phyloP scores from a whole-genome alignment of 2,113 vertebrate genomes.

The Telmatochromis brichardi region DNA sequence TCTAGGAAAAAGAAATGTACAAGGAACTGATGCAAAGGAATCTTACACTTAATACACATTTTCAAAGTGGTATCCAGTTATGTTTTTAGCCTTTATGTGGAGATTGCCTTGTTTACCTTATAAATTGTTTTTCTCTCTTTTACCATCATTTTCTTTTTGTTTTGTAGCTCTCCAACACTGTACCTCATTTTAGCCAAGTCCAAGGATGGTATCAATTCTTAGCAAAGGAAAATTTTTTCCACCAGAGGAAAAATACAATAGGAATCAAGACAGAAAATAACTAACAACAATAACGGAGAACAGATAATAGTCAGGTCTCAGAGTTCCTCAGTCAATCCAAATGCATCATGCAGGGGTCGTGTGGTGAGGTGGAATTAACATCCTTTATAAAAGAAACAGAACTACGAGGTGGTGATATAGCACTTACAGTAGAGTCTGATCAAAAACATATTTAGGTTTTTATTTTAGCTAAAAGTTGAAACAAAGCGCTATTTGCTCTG shows the following conservation, averaged over 20 bases:
- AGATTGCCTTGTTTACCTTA: not conserved
- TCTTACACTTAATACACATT: not conserved
- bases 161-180: not conserved
- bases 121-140: not conserved
- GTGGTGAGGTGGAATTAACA: not conserved
- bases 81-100: not conserved
- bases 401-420: not conserved
- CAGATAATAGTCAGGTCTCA: not conserved
- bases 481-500: not conserved
- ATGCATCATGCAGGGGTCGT: not conserved
- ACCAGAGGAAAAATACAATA: not conserved
- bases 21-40: not conserved
- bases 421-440: not conserved
- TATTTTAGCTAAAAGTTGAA: not conserved
- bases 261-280: not conserved
- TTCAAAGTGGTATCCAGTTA: not conserved
- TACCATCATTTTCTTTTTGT: not conserved
- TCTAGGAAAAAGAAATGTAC: not conserved
- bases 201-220: not conserved
- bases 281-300: not conserved
- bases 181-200: not conserved
- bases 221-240: not conserved
- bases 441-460: not conserved
- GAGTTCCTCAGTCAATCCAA: not conserved
- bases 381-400: conserved; percentile 1